phyloP scores from a whole-genome alignment of 1,140 invertebrate genomes.

The Campoletis sonorensis region DNA sequence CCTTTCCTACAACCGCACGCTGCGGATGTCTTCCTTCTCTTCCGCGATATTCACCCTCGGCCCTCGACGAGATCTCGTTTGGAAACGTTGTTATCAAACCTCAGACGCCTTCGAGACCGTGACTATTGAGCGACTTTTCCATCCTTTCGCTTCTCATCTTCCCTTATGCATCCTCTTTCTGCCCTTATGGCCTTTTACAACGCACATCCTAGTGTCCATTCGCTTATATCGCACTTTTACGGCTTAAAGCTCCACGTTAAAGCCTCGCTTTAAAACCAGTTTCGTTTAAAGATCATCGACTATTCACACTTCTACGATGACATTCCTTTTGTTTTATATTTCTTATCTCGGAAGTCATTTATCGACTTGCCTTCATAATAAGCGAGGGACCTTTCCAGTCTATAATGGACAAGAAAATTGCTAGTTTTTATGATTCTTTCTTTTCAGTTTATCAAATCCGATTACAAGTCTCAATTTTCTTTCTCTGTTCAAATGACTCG shows the following conservation, averaged over 20 bases:
- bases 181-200: not conserved
- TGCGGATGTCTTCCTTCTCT: not conserved
- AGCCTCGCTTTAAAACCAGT: too few species aligned
- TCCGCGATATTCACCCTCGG: not conserved
- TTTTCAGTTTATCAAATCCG: too few species aligned
- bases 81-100: constrained; percentile 29
- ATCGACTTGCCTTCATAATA: too few species aligned
- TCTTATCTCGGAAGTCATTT: not conserved
- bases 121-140: constrained; percentile 23
- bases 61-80: constrained; percentile 18
- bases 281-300: not conserved
- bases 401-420: too few species aligned
- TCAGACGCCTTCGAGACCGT: constrained; percentile 27
- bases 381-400: too few species aligned
- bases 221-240: not conserved
- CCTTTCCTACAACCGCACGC: not conserved
- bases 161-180: not conserved
- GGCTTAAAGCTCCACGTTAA: not conserved
- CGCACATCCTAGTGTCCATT: not conserved
- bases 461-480: too few species aligned
- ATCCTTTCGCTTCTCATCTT: not conserved
- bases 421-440: too few species aligned
- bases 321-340: not conserved
- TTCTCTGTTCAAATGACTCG: too few species aligned
- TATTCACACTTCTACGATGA: not conserved